phyloP scores from a whole-genome alignment of 2,888 invertebrate species.

The Calliscelio sp. region DNA sequence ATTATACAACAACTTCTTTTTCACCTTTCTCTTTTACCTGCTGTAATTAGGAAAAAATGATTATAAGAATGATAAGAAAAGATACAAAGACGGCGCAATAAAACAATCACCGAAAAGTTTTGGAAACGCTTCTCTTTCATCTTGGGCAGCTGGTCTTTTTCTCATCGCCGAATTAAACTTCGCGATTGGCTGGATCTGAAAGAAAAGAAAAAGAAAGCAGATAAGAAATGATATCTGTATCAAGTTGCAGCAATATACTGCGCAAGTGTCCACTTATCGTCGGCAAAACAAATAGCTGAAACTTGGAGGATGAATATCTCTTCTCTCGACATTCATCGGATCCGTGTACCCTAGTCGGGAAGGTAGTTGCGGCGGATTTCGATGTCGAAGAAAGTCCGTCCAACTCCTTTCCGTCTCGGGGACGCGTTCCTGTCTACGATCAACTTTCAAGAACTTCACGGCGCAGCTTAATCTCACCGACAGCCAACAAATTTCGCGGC shows the following conservation, averaged over 20 bases:
- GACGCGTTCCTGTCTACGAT: constrained; percentile 76
- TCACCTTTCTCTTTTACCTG: neutral
- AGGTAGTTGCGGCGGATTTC: constrained; percentile 90
- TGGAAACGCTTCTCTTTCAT: constrained; percentile 9
- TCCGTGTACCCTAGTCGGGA: constrained; percentile 86
- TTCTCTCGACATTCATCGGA: constrained; percentile 42
- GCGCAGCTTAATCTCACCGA: constrained; percentile 58
- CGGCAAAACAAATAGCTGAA: constrained; percentile 56
- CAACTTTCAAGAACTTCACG: constrained; percentile 64
- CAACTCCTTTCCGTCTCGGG: constrained; percentile 88
- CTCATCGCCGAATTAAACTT: constrained; percentile 35
- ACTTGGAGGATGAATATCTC: constrained; percentile 66
- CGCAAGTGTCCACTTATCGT: constrained; percentile 51
- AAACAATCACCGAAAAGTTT: constrained; percentile 41
- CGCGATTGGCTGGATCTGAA: constrained; percentile 2
- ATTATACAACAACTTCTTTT: too few species aligned
- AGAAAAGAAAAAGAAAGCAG: neutral
- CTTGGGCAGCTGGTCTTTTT: constrained; percentile 4
- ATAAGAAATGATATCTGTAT: constrained; percentile 56
- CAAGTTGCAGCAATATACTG: constrained; percentile 50
- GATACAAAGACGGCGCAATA: constrained; percentile 1
- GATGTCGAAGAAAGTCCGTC: constrained; percentile 87
- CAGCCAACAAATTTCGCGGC: constrained; percentile 60
- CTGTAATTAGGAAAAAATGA: constrained; percentile 18
- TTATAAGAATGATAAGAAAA: neutral